Percentiles rank a stretch among this genome's conserved stretches.
Evolutionary conservation across 2,113 vertebrate species (phyloP).

Genomic region (Dromiciops gliroides): DNA sequence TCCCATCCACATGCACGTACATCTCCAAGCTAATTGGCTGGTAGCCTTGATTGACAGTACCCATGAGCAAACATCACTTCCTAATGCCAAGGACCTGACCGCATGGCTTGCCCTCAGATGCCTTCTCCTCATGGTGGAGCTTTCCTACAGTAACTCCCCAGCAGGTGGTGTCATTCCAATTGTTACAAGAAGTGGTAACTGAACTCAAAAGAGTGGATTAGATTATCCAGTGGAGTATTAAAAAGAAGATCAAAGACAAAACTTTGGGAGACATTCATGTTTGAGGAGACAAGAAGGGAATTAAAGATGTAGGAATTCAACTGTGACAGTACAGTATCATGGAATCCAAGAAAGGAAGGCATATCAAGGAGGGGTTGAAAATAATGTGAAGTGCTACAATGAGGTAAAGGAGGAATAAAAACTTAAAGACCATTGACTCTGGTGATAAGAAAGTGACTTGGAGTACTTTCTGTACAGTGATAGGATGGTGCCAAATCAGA

Average conservation of each 20-base stretch:
- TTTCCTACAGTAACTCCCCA: too few relatives aligned
- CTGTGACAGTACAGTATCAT: background rate
- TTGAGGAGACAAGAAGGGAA: background rate
- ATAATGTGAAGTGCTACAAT: background rate
- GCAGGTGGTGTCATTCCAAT: too few relatives aligned
- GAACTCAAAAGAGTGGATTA: background rate
- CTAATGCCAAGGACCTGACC: too few relatives aligned
- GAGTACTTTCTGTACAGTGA: background rate
- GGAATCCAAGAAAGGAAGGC: background rate
- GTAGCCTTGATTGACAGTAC: too few relatives aligned
- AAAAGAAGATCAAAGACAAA: background rate
- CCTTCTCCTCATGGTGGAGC: too few relatives aligned
- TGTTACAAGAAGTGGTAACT: background rate
- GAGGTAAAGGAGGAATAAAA: background rate
- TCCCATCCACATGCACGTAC: too few relatives aligned
- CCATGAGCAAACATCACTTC: too few relatives aligned
- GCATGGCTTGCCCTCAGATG: too few relatives aligned
- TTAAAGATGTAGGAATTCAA: background rate
- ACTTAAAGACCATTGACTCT: background rate
- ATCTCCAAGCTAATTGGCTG: too few relatives aligned
- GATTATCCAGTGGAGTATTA: background rate
- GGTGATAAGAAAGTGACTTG: background rate
- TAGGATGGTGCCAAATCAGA: background rate
- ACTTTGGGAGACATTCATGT: background rate
- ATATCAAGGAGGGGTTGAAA: background rate